Conservation (phyloP, 2,888 invertebrate genomes). For the Agriopis leucophaearia region DNA sequence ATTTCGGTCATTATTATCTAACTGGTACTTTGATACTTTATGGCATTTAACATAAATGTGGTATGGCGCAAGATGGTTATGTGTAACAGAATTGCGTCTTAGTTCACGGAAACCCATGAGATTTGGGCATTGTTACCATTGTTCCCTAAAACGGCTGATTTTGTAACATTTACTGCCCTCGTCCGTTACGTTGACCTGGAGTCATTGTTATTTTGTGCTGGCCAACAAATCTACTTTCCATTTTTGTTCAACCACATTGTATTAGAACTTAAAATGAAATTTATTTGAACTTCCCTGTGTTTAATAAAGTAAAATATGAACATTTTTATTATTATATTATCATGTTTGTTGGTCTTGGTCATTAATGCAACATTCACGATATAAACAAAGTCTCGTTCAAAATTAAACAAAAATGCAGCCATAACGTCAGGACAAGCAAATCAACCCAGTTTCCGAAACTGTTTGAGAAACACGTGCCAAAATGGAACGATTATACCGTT, state of each 20-base stretch:
- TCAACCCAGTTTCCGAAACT: constrained; percentile 19
- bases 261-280: not conserved
- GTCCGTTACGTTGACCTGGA: constrained; percentile 43
- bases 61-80: constrained; percentile 44
- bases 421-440: constrained; percentile 31
- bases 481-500: constrained; percentile 48
- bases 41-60: constrained; percentile 30
- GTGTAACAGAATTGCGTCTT: constrained; percentile 51
- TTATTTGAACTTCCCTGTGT: not conserved
- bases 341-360: too few species aligned
- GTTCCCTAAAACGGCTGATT: constrained; percentile 54
- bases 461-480: constrained; percentile 38
- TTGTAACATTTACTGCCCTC: constrained; percentile 49
- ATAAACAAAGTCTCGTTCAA: constrained; percentile 8
- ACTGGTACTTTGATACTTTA: constrained; percentile 29
- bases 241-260: not conserved
- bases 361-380: not conserved
- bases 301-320: too few species aligned
- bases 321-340: too few species aligned
- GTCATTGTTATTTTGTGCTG: constrained; percentile 37
- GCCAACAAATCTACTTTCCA: constrained; percentile 21
- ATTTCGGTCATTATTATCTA: constrained; percentile 40
- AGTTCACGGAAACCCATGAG: constrained; percentile 56
- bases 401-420: constrained; percentile 13
- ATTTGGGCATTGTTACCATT: constrained; percentile 60